These are phyloP conservation scores for Apus apus DNA, from an alignment of 2,113 vertebrate genomes.

Conservation along the genomic window DNA sequence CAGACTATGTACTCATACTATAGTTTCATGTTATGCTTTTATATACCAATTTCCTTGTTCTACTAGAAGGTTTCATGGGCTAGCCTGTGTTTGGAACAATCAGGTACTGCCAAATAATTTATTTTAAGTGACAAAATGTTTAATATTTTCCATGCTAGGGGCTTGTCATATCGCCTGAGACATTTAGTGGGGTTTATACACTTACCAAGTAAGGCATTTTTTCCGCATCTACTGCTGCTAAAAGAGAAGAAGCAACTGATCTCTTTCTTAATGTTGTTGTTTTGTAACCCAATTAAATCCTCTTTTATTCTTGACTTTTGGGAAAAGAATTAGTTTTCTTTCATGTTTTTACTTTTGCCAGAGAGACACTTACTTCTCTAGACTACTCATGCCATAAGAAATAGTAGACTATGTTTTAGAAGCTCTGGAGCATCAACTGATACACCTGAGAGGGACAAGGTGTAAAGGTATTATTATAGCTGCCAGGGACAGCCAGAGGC, in stretches of 20 bases:
- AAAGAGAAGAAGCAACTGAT: not conserved
- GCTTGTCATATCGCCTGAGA: not conserved
- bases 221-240: not conserved
- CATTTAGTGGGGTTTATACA: not conserved
- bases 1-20: not conserved
- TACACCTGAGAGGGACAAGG: conserved; percentile 6
- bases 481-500: not conserved
- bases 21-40: not conserved
- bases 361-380: not conserved
- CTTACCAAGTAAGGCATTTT: not conserved
- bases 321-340: not conserved
- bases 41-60: not conserved
- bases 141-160: not conserved
- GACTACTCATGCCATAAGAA: not conserved
- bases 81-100: not conserved
- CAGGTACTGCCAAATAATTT: not conserved
- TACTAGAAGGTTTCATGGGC: not conserved
- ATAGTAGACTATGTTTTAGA: not conserved
- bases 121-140: not conserved
- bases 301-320: not conserved
- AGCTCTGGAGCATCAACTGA: not conserved
- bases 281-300: not conserved
- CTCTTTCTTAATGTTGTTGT: not conserved
- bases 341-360: not conserved
- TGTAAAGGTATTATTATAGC: conserved; percentile 7